Evolutionary conservation across 2,113 vertebrate genomes (phyloP).

Genomic region (Muntiacus reevesi): DNA sequence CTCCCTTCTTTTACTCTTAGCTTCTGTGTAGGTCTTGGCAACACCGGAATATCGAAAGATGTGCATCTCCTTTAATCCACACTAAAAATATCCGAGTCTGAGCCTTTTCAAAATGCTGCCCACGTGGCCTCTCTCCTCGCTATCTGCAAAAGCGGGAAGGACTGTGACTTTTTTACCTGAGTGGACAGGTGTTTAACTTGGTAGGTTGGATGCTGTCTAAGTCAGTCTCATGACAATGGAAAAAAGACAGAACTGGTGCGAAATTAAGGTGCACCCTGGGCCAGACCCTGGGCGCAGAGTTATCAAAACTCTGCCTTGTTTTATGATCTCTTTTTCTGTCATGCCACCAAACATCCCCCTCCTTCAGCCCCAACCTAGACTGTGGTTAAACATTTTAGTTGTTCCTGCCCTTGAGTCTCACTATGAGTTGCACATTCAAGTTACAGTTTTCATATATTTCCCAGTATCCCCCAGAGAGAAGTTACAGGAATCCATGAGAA

Average conservation of each 20-base stretch:
- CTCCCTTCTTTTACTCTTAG: neutral
- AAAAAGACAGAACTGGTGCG: neutral
- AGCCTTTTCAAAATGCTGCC: neutral
- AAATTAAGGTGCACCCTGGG: too few relatives aligned
- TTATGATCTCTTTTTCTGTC: neutral
- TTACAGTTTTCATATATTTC: neutral
- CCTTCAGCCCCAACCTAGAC: neutral
- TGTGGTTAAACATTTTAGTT: neutral
- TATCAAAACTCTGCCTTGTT: neutral
- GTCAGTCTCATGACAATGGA: fast-evolving
- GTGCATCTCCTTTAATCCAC: neutral
- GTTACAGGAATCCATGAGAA: neutral
- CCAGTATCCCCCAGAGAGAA: neutral
- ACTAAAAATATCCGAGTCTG: neutral
- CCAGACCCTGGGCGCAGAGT: neutral
- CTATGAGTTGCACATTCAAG: neutral
- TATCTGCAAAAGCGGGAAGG: neutral
- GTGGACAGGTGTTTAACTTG: neutral
- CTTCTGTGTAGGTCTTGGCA: neutral
- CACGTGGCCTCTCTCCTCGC: fast-evolving
- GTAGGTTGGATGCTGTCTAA: neutral
- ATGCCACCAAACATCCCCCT: neutral
- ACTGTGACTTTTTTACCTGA: neutral
- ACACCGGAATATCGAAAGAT: neutral
- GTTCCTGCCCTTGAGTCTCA: neutral